Evolutionary conservation across 1,140 invertebrate genomes (phyloP), one percentile per base, ranked within the genome.

Genomic region (Pomacea maculata): DNA sequence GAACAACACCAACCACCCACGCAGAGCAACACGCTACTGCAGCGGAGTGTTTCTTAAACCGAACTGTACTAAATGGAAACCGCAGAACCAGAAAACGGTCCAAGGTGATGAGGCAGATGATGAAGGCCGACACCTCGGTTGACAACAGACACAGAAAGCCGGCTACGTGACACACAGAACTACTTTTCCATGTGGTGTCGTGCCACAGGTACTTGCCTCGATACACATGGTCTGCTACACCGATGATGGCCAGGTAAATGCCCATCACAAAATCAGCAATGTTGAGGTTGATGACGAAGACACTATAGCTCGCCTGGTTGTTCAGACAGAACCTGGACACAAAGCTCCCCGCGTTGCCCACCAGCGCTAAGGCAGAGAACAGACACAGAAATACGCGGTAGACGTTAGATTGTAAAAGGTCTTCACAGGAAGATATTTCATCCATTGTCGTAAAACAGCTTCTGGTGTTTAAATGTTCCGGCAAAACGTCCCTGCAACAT

Each of bases 251-350:
- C 70, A 88, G 63, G 73, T 88, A 88, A 3, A 88, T 65, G 7
- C 87, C 87, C 87, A 88, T 88, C 52, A 87, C 63, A 19, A 87
- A 81, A 73, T 88, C 87, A 52, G 86, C 83, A 34, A 86, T 6
- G 17, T 78, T 78, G 12, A 88, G 79, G 79, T 87, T 87, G 9
- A 82, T 76, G 52, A 87, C 80, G 19, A 86, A 85, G 10, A 83
- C 54, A 10, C 78, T 75, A 19, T 83, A 77, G 19, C 61, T 72
- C 10, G 19, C 76, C 54, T 61, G 57, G 15, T 11, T 21, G 54
- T 76, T 21, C 5, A 77, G 19, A 12, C 83, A 65, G 5, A 57
- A 19, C 19, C 83, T 57, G 29, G 75, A 79, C 7, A 81, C 25
- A 15, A 87, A 76, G 45, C 84, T 83, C 19, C 34, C 55, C 29